phyloP scores from a whole-genome alignment of 2,888 invertebrate genomes.

The Eledone cirrhosa region DNA sequence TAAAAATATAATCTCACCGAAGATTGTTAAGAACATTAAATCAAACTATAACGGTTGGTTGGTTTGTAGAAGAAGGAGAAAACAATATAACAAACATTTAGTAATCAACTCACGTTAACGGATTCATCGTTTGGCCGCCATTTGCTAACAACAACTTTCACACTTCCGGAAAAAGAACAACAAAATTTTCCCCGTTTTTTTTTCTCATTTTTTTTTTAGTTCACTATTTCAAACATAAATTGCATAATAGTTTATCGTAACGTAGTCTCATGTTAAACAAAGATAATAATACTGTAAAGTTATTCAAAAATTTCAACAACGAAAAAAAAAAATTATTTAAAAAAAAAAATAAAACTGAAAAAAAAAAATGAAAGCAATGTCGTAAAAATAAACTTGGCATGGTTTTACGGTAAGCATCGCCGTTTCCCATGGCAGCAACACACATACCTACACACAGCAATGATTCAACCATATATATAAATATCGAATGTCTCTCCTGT shows the following conservation, averaged over 20 bases:
- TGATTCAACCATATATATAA: too few relatives aligned
- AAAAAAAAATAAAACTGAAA: too few relatives aligned
- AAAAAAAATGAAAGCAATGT: neutral
- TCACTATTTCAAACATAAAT: neutral
- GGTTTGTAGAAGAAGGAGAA: neutral
- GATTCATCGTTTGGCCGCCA: slow-evolving; percentile 21
- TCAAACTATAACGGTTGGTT: neutral
- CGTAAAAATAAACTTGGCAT: neutral
- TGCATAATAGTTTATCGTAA: too few relatives aligned
- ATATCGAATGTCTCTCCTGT: too few relatives aligned
- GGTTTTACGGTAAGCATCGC: neutral
- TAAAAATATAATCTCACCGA: too few relatives aligned
- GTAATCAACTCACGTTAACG: slow-evolving; percentile 18
- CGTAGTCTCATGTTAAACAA: too few relatives aligned
- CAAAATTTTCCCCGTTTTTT: neutral
- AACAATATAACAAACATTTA: neutral
- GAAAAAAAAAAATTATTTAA: too few relatives aligned
- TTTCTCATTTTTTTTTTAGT: neutral
- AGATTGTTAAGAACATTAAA: neutral
- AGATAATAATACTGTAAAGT: too few relatives aligned
- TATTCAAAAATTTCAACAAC: too few relatives aligned
- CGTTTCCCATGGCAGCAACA: slow-evolving; percentile 4
- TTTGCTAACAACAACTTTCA: slow-evolving; percentile 5
- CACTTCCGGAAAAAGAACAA: neutral
- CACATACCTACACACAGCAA: too few relatives aligned